A percentile compares a stretch with the other conserved stretches of the same genome.
Evolutionary conservation across 2,113 vertebrate genomes (phyloP).

Genomic region (Leiothrix lutea): DNA sequence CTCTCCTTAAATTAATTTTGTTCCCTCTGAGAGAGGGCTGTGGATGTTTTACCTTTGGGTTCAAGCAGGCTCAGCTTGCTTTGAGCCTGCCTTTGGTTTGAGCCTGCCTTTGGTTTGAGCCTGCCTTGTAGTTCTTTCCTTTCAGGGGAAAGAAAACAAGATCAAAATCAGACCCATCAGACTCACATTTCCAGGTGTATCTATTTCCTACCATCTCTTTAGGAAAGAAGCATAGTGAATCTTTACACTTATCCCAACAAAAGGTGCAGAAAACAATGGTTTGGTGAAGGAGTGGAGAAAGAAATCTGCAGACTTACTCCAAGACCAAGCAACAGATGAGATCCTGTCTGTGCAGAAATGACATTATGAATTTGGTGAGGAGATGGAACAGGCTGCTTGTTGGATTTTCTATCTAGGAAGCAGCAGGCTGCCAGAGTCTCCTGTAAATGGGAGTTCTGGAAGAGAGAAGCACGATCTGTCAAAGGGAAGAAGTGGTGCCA

Average conservation of each 20-base stretch:
- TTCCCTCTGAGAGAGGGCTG: not conserved
- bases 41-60: not conserved
- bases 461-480: not conserved
- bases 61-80: not conserved
- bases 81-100: not conserved
- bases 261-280: not conserved
- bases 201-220: not conserved
- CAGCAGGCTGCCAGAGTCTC: constrained; percentile 15
- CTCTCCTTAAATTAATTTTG: not conserved
- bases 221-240: not conserved
- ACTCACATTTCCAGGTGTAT: not conserved
- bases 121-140: not conserved
- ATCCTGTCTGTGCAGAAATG: not conserved
- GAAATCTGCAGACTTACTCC: not conserved
- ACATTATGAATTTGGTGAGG: not conserved
- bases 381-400: not conserved
- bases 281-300: not conserved
- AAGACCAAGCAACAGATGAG: not conserved
- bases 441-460: constrained; percentile 29
- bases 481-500: not conserved
- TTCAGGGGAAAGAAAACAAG: not conserved
- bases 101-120: not conserved
- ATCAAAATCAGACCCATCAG: not conserved
- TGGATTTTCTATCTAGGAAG: constrained; percentile 21
- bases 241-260: not conserved